Base-by-base conservation (phyloP, 2,113 vertebrate species). In the Grus americana region DNA sequence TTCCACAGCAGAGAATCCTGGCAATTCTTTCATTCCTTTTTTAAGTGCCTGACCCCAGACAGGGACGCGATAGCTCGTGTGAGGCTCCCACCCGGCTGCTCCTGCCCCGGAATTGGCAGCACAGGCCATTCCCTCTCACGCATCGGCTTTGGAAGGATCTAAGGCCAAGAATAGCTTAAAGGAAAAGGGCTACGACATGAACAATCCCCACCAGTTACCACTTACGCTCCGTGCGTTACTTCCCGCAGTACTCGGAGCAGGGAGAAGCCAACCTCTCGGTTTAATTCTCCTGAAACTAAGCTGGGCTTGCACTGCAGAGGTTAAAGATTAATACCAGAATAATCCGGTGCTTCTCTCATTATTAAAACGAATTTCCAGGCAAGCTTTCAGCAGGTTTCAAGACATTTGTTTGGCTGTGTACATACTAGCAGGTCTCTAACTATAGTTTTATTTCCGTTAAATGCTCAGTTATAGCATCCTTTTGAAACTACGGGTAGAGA, bases 11-110 rank as follows among this genome's bases (percentile, higher is more conserved):
- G 73, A 89, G 84, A 62, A 62, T 30, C 54, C 67, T 55, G 92
- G 72, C 68, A 22, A 8, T 34, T 17, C 80, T 50, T 40, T 75
- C 52, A 21, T 63, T 76, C 68, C 50, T 36, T 66, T 86, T 85
- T 70, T 19, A 95, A 97, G 94, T 95, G 97, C 91, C 97, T 96
- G 96, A 92, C 80, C 79, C 78, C 66, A 59, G 72, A 11, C 59
- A 13, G 90, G 0, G 50, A 73, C 32, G 88, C 5, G 3, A 10
- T 54, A 78, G 71, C 44, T 57, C 8, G 24, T 6, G 61, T 2
- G 76, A 88, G 82, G 86, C 75, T 95, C 52, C 80, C 46, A 6
- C 57, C 47, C 23, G 4, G 70, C 83, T 76, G 86, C 92, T 92
- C 78, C 79, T 63, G 72, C 61, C 36, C 19, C 8, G 36, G 12